Base-by-base conservation (phyloP, 2,888 invertebrate species). In the Hirtodrosophila histrioides region DNA sequence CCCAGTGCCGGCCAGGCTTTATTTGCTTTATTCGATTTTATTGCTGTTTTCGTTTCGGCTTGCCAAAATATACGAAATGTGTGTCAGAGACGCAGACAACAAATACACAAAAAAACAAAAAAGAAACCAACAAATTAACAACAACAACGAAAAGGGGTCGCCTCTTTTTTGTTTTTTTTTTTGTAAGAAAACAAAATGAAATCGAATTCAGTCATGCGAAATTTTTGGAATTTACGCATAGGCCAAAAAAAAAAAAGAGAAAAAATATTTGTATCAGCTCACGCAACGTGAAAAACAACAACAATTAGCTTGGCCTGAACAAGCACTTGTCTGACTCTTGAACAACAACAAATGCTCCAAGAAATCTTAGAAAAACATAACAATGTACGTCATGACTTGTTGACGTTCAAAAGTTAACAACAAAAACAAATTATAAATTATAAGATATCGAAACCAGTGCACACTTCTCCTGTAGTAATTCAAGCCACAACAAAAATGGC, bases 1-100 rank as follows among this genome's bases (percentile, higher is more conserved):
- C 29, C 39, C 57, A 23, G 11, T 39, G 56, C 43, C 51, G 63
- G 57, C 44, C 75, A 44, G 70, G 65, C 75, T 69, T 80, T 82
- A 68, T 87, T 87, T 85, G 76, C 69, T 71, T 67, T 76, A 67
- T 80, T 71, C 85, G 64, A 69, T 74, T 87, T 83, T 80, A 70
- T 78, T 73, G 73, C 71, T 75, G 63, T 72, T 71, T 74, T 66
- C 58, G 37, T 79, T 79, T 74, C 71, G 43, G 61, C 54, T 79
- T 70, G 67, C 46, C 71, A 51, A 78, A 71, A 66, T 58, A 56
- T 56, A 53, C 37, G 37, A 68, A 73, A 84, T 79, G 84, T 84
- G 88, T 84, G 84, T 84, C 84, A 84, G 72, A 61, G 69, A 45
- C 70, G 64, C 63, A 54, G 40, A 31, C 54, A 60, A 35, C 53